These are phyloP conservation scores for Aurelia aurita DNA, from an alignment of 30 jellyfish, hydroid and myxozoan species.

Conservation along the genomic window DNA sequence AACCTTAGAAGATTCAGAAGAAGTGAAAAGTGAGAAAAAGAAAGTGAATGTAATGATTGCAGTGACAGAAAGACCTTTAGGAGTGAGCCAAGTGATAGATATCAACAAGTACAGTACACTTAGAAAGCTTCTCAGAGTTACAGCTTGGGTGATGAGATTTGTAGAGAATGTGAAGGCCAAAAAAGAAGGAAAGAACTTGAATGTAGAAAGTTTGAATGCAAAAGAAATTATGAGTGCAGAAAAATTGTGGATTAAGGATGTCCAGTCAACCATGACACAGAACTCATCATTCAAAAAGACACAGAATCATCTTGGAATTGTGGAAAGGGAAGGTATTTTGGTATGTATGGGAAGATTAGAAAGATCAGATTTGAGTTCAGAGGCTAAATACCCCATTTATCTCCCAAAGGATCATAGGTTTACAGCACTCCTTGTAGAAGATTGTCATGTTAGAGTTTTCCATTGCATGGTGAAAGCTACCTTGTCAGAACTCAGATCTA, in stretches of 20 bases:
- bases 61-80: not conserved
- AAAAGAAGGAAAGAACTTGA: constrained; percentile 15
- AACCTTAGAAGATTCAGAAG: constrained; percentile 26
- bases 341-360: constrained; percentile 51
- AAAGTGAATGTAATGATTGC: constrained; percentile 15
- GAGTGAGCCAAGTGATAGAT: constrained; percentile 31
- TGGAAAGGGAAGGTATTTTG: constrained; percentile 24
- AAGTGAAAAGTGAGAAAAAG: constrained; percentile 26
- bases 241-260: constrained; percentile 41
- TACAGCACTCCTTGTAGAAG: constrained; percentile 18
- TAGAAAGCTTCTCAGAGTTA: constrained; percentile 39
- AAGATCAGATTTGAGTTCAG: constrained; percentile 43
- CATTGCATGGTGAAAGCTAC: constrained; percentile 53
- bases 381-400: constrained; percentile 34
- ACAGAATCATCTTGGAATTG: constrained; percentile 10
- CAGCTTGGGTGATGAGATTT: constrained; percentile 46
- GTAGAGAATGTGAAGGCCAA: constrained; percentile 19
- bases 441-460: constrained; percentile 45
- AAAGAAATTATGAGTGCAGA: constrained; percentile 47
- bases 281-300: constrained; percentile 21
- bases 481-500: constrained; percentile 58
- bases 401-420: constrained; percentile 51
- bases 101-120: constrained; percentile 20
- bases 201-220: constrained; percentile 8
- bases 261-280: constrained; percentile 2